Base-by-base conservation (phyloP, 2,113 vertebrate genomes). In the Leucoraja erinaceus region DNA sequence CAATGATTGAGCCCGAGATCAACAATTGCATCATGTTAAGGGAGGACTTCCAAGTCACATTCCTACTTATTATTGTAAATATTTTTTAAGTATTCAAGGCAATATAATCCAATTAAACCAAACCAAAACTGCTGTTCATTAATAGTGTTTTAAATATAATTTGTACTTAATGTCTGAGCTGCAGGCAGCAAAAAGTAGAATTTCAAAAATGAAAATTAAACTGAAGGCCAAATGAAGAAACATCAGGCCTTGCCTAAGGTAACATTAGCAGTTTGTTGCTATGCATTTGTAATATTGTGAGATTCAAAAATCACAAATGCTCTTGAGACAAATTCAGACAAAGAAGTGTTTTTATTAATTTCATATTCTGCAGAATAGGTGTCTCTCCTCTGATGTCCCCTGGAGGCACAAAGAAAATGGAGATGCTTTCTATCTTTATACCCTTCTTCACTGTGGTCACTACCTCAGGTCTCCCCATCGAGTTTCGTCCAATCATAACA, bases 51-150 rank as follows among this genome's bases (percentile, higher is more conserved):
- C 66, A 91, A 38, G 54, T 20, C 20, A 18, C 33, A 54, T 54
- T 68, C 68, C 22, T 72, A 72, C 66, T 91, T 91, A 91, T 47
- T 91, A 74, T 70, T 90, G 66, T 33, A 91, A 91, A 91, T 74
- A 25, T 38, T 72, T 47, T 91, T 72, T 91, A 72, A 90, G 88
- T 31, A 70, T 70, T 28, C n/a, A 68, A 72, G 70, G 8, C 31
- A 91, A 91, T 91, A 47, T 72, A 72, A 38, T 70, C 63, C 33
- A 91, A 72, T 90, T 90, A 70, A 63, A 90, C 18, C 31, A 28
- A 90, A 90, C 31, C n/a, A 33, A 61, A 90, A 88, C 68, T 33
- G 31, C 33, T 72, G 38, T 28, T 91, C 66, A 91, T 72, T 91
- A 54, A 72, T 91, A 91, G 66, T 72, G 38, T 70, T 70, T 90